Percentiles rank a stretch among this genome's conserved stretches.
Evolutionary conservation across 2,113 vertebrate species (phyloP).

Genomic region (Cochlearius cochlearius): DNA sequence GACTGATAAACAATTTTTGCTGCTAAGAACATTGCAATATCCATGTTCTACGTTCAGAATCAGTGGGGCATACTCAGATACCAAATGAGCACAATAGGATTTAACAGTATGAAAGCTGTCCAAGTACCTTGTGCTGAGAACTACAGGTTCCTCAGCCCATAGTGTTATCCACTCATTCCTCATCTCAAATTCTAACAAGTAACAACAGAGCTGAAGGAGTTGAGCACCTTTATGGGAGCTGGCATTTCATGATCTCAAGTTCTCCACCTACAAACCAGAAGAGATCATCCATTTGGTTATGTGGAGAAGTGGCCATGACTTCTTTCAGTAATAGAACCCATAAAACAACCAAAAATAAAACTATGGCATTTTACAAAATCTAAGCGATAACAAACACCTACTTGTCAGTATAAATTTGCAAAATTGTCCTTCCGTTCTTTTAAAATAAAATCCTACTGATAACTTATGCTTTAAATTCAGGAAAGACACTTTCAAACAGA

Average conservation of each 20-base stretch:
- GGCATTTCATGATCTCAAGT: neutral
- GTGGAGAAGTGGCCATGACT: neutral
- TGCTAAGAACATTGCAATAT: neutral
- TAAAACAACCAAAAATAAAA: constrained; percentile 40
- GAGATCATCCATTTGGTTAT: neutral
- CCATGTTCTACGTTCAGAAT: neutral
- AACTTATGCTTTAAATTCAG: neutral
- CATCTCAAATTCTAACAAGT: neutral
- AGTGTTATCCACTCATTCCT: neutral
- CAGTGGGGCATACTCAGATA: neutral
- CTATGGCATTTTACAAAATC: constrained; percentile 35
- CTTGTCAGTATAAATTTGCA: constrained; percentile 57
- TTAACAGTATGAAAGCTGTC: neutral
- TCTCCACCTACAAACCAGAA: neutral
- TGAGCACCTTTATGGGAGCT: neutral
- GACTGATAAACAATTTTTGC: neutral
- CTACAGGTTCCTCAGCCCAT: neutral
- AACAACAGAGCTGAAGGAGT: neutral
- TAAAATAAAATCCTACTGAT: constrained; percentile 38
- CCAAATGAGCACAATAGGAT: neutral
- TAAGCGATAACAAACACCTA: constrained; percentile 52
- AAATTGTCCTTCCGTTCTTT: constrained; percentile 51
- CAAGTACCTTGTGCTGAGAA: neutral
- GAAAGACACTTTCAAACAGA: neutral
- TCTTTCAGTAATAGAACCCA: neutral